Conservation (phyloP, 2,797 vertebrate species). For the Acrocephalus scirpaceus region DNA sequence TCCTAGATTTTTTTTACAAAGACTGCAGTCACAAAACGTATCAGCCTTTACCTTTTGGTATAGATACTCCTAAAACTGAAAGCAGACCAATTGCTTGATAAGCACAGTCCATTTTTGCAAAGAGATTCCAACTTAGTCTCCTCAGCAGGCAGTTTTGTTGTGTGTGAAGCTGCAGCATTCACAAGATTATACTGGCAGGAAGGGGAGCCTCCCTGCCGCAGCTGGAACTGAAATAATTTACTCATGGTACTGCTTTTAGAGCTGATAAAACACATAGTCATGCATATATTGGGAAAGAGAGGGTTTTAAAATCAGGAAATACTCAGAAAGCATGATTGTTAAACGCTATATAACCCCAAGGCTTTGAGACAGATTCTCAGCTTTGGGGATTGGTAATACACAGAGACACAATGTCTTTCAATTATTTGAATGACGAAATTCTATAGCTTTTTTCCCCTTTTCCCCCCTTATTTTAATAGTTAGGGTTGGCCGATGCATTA, state of each 20-base stretch:
- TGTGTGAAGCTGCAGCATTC: background rate
- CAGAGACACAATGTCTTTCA: background rate
- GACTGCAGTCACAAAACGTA: background rate
- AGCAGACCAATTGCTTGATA: background rate
- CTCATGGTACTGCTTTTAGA: background rate
- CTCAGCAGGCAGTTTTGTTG: background rate
- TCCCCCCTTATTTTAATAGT: background rate
- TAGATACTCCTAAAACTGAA: background rate
- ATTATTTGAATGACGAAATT: background rate
- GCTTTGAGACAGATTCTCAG: background rate
- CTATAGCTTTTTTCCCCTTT: background rate
- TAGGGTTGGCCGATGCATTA: background rate
- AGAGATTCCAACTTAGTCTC: background rate
- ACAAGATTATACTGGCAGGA: background rate
- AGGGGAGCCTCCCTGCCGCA: background rate
- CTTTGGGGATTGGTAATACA: background rate
- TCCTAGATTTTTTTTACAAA: background rate
- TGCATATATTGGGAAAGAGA: background rate
- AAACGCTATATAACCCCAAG: background rate
- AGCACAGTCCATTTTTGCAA: background rate
- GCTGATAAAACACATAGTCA: background rate
- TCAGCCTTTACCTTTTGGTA: background rate
- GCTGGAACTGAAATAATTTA: background rate
- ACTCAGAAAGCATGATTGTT: background rate
- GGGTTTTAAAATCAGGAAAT: background rate